Conservation (phyloP, 2,113 vertebrate genomes). For the Hemicordylus capensis region DNA sequence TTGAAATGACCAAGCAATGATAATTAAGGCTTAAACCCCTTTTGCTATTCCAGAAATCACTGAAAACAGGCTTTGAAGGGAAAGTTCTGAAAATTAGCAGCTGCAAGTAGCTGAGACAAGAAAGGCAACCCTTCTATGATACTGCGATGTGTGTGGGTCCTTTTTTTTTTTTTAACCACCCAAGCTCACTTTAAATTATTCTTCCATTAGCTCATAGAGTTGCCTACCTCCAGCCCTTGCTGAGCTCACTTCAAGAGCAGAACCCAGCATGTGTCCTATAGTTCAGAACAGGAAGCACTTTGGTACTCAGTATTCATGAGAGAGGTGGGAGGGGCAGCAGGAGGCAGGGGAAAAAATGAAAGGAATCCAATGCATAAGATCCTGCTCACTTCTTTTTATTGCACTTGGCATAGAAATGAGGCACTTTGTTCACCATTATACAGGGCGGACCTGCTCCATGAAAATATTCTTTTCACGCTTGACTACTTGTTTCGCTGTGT, state of each 20-base stretch:
- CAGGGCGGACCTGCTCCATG: not conserved
- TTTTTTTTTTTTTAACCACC: constrained; percentile 46
- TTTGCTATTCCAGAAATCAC: constrained; percentile 36
- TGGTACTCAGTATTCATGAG: constrained; percentile 53
- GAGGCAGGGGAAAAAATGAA: not conserved
- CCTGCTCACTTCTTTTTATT: constrained; percentile 16
- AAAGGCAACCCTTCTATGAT: constrained; percentile 56
- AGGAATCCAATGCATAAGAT: constrained; percentile 7
- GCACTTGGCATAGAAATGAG: constrained; percentile 26
- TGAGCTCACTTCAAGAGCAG: constrained; percentile 71
- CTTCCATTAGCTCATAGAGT: constrained; percentile 64
- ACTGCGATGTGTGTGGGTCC: constrained; percentile 40
- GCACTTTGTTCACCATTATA: constrained; percentile 18
- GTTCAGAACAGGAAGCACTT: constrained; percentile 62
- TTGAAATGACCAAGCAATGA: constrained; percentile 52
- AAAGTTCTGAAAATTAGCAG: constrained; percentile 57
- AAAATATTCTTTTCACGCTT: not conserved
- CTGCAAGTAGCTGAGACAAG: constrained; percentile 58
- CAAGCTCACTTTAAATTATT: constrained; percentile 66
- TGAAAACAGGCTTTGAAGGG: constrained; percentile 51
- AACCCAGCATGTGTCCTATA: constrained; percentile 65
- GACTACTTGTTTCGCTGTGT: not conserved
- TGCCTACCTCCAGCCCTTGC: constrained; percentile 59
- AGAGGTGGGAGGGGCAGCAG: constrained; percentile 34
- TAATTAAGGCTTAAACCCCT: constrained; percentile 43